Evolutionary conservation across 23 tunicate species (phyloP).

Genomic region (Ciona savignyi): DNA sequence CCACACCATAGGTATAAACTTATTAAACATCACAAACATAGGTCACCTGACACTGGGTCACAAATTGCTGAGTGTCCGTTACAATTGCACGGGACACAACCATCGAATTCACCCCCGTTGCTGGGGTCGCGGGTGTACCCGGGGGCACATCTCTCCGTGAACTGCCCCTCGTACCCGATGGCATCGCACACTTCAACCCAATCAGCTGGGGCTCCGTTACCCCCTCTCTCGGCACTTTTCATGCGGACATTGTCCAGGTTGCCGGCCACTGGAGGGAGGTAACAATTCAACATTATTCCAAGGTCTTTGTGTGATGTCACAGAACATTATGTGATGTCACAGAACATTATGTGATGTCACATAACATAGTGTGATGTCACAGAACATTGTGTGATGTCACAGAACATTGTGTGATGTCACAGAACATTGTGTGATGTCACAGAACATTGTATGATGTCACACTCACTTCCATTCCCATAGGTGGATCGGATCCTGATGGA

Average conservation of each 20-base stretch:
- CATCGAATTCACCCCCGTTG: slow-evolving; percentile 58
- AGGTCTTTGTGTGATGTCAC: too few relatives aligned
- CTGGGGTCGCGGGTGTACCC: slow-evolving; percentile 89
- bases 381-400: too few relatives aligned
- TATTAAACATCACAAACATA: too few relatives aligned
- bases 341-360: neutral
- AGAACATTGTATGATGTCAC: slow-evolving; percentile 45
- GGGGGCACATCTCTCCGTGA: slow-evolving; percentile 55
- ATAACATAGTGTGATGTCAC: neutral
- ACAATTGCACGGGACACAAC: slow-evolving; percentile 79
- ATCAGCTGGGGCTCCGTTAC: slow-evolving; percentile 56
- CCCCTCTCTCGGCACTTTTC: slow-evolving; percentile 46
- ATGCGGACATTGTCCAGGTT: slow-evolving; percentile 51
- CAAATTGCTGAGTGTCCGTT: slow-evolving; percentile 70
- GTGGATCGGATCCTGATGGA: slow-evolving; percentile 60
- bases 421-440: too few relatives aligned
- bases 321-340: too few relatives aligned
- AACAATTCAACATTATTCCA: too few relatives aligned
- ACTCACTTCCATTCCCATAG: slow-evolving; percentile 52
- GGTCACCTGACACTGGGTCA: slow-evolving; percentile 69
- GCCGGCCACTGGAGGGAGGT: slow-evolving; percentile 21
- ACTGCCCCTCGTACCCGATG: slow-evolving; percentile 20
- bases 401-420: too few relatives aligned
- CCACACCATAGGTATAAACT: too few relatives aligned
- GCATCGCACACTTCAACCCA: slow-evolving; percentile 87